phyloP scores from a whole-genome alignment of 2,113 vertebrate genomes.

The Mola mola region DNA sequence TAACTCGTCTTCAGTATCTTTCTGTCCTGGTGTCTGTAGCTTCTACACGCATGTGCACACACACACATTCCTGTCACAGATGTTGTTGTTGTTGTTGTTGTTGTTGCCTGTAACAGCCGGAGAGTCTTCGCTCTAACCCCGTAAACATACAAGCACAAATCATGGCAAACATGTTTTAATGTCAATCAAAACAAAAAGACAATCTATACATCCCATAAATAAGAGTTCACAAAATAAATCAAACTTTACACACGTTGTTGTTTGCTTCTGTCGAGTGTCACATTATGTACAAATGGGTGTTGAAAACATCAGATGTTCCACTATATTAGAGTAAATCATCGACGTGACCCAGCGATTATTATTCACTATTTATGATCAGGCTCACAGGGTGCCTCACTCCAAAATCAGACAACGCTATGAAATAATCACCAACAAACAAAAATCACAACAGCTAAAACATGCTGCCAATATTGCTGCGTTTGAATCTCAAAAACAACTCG shows the following conservation, averaged over 20 bases:
- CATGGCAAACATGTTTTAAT: conserved; percentile 71
- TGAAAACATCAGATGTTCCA: background rate
- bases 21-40: conserved; percentile 48
- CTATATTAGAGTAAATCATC: background rate
- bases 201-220: conserved; percentile 71
- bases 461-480: no score
- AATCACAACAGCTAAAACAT: no score
- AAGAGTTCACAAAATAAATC: conserved; percentile 69
- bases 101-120: background rate
- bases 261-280: conserved; percentile 25
- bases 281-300: conserved; percentile 17
- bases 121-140: background rate
- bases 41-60: conserved; percentile 28
- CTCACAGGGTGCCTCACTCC: no score
- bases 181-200: conserved; percentile 40
- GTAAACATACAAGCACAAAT: background rate
- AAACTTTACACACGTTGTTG: conserved; percentile 56
- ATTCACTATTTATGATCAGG: no score
- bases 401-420: no score
- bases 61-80: conserved; percentile 1
- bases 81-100: background rate
- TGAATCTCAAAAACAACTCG: no score
- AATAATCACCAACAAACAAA: no score
- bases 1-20: conserved; percentile 1
- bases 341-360: no score